phyloP scores from a whole-genome alignment of 2,888 invertebrate species.

The Drosophila hawaiiensis region DNA sequence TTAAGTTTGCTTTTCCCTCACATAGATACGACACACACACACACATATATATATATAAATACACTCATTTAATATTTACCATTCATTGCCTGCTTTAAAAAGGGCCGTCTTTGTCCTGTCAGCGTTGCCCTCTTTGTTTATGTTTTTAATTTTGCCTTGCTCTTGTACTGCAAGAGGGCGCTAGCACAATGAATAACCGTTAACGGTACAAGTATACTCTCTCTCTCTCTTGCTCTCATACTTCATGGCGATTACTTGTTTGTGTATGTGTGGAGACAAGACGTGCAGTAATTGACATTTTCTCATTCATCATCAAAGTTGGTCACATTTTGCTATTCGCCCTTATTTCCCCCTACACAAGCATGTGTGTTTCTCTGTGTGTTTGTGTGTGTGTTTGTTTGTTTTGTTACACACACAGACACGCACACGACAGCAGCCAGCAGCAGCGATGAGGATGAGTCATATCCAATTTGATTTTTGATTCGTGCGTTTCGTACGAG shows the following conservation, averaged over 20 bases:
- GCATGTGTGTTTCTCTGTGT: constrained; percentile 4
- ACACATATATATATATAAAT: neutral
- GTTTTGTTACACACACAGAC: constrained; percentile 37
- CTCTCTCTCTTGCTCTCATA: neutral
- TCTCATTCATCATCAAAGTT: constrained; percentile 30
- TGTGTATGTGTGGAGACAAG: neutral
- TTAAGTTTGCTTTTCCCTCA: constrained; percentile 8
- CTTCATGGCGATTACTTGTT: constrained; percentile 2
- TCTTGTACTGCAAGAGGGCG: constrained; percentile 2
- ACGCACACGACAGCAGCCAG: constrained; percentile 21
- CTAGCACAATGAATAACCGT: constrained; percentile 14
- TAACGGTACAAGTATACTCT: constrained; percentile 8
- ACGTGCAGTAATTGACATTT: constrained; percentile 44
- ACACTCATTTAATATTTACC: constrained; percentile 6
- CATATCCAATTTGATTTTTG: constrained; percentile 72
- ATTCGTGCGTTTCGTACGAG: constrained; percentile 75
- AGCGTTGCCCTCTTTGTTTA: constrained; percentile 42
- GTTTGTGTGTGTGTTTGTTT: constrained; percentile 49
- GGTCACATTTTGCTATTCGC: constrained; percentile 24
- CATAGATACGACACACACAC: neutral
- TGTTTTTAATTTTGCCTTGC: constrained; percentile 19
- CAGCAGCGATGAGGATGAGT: constrained; percentile 62
- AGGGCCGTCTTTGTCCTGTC: constrained; percentile 48
- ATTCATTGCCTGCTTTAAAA: constrained; percentile 29
- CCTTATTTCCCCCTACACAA: constrained; percentile 30